phyloP scores from a whole-genome alignment of 35 echinoderm and acorn worm species.

The Apostichopus californicus region DNA sequence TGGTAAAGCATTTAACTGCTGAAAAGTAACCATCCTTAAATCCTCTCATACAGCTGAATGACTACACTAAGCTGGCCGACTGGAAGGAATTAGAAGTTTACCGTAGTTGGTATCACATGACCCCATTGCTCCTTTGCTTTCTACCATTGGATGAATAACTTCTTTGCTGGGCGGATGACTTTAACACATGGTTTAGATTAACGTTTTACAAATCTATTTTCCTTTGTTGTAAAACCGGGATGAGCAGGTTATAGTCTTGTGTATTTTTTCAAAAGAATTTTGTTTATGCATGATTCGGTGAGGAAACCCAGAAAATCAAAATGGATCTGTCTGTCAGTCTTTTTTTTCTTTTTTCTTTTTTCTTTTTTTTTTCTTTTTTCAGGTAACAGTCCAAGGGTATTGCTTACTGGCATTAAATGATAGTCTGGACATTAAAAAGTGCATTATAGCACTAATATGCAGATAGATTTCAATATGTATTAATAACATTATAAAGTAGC shows the following conservation, averaged over 20 bases:
- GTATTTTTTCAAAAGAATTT: no score
- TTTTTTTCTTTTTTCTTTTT: no score
- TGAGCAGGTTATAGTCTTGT: background rate
- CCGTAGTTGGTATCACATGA: background rate
- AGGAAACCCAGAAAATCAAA: no score
- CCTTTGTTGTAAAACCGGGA: constrained; percentile 3
- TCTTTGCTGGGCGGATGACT: background rate
- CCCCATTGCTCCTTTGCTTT: background rate
- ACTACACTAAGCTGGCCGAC: background rate
- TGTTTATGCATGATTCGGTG: no score
- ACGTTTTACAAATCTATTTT: background rate
- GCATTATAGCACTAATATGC: no score
- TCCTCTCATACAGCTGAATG: constrained; percentile 10
- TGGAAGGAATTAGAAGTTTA: constrained; percentile 4
- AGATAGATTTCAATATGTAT: no score
- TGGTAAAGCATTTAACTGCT: background rate
- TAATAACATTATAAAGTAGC: no score
- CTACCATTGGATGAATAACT: background rate
- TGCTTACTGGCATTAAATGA: no score
- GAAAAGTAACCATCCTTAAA: background rate
- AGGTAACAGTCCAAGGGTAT: no score
- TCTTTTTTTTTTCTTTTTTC: no score
- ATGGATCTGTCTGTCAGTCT: no score
- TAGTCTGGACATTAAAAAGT: no score
- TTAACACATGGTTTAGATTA: constrained; percentile 47